These are phyloP conservation scores for Hippopotamyrus pictus DNA, from an alignment of 2,797 vertebrate species.

Conservation along the genomic window DNA sequence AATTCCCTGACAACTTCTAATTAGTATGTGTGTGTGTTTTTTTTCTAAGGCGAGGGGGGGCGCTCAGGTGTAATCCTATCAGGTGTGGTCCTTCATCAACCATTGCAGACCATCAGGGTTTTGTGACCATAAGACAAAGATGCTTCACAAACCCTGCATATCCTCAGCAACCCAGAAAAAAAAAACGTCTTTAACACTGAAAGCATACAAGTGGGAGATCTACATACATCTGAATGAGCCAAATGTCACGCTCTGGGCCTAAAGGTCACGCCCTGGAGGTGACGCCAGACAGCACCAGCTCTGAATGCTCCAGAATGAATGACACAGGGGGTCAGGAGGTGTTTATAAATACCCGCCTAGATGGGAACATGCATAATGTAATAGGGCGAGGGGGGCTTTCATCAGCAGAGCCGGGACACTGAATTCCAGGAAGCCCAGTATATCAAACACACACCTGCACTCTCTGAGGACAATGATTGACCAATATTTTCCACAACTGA, in stretches of 20 bases:
- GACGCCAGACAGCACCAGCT: not conserved
- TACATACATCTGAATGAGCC: not conserved
- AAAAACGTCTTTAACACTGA: not conserved
- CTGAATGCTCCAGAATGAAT: not conserved
- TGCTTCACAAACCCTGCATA: not conserved
- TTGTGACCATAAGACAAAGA: not conserved
- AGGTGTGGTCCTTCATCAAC: not conserved
- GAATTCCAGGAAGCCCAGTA: not conserved
- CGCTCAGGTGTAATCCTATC: not conserved
- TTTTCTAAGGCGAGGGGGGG: not conserved
- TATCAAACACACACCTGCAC: not conserved
- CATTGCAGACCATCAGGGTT: not conserved
- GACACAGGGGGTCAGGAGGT: not conserved
- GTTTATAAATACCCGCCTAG: not conserved
- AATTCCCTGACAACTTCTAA: not conserved
- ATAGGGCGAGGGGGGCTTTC: not conserved
- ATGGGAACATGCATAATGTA: not conserved
- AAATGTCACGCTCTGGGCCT: not conserved
- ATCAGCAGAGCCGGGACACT: not conserved
- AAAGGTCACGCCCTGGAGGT: not conserved
- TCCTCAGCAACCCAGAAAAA: not conserved
- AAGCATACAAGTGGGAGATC: not conserved
- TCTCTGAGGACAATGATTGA: not conserved
- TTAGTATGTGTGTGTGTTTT: not conserved
- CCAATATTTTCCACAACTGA: not conserved